A percentile compares a stretch with the other conserved stretches of the same genome.
Evolutionary conservation across 2,888 invertebrate genomes (phyloP).

Genomic region (Gibbula magus): DNA sequence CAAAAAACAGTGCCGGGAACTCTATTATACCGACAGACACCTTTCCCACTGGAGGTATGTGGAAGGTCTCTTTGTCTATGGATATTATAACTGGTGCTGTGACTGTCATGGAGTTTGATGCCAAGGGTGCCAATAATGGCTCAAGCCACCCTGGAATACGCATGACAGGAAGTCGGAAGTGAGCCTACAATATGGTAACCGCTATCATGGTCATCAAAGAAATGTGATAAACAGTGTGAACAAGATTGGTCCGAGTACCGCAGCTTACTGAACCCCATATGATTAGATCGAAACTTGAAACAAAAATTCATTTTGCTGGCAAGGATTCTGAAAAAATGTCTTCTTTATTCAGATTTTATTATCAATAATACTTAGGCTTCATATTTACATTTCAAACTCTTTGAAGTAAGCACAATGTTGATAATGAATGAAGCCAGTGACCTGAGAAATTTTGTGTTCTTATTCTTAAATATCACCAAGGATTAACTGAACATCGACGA

Average conservation of each 20-base stretch:
- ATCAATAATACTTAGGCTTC: too few relatives aligned
- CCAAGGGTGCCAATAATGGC: slow-evolving; percentile 91
- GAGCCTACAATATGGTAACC: not conserved
- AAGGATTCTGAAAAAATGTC: too few relatives aligned
- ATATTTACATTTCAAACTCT: too few relatives aligned
- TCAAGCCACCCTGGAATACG: slow-evolving; percentile 88
- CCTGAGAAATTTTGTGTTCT: too few relatives aligned
- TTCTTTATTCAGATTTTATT: too few relatives aligned
- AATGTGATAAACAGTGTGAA: too few relatives aligned
- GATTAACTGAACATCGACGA: not conserved
- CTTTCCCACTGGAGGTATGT: slow-evolving; percentile 76
- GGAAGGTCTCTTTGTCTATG: slow-evolving; percentile 93
- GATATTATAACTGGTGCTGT: slow-evolving; percentile 97
- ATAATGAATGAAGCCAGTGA: too few relatives aligned
- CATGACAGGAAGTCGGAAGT: not conserved
- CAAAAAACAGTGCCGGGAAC: slow-evolving; percentile 86
- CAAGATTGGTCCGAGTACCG: too few relatives aligned
- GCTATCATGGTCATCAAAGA: not conserved
- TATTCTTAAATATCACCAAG: not conserved
- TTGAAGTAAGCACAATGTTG: too few relatives aligned
- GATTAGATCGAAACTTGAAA: too few relatives aligned
- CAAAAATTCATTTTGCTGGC: too few relatives aligned
- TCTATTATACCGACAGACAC: slow-evolving; percentile 77
- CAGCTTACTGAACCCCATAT: too few relatives aligned
- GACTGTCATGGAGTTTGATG: slow-evolving; percentile 80